Evolutionary conservation across 1,140 invertebrate genomes (phyloP).

Genomic region (Laodelphax striatellus): DNA sequence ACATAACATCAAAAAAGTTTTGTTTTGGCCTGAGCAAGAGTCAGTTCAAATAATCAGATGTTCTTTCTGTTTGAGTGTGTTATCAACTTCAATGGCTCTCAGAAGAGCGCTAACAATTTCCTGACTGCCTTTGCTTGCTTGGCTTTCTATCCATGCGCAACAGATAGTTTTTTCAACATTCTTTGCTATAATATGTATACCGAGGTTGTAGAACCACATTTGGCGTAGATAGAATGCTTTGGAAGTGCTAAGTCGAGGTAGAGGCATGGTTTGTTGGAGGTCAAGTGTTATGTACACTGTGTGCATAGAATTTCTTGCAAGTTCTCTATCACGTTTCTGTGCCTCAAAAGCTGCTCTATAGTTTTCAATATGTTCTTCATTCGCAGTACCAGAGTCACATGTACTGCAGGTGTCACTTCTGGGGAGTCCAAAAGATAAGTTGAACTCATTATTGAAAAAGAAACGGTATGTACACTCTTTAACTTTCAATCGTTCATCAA

Average conservation of each 20-base stretch:
- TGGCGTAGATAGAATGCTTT: constrained; percentile 2
- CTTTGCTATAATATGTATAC: constrained; percentile 1
- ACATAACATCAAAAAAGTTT: constrained; percentile 6
- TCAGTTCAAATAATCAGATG: background rate
- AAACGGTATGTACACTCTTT: background rate
- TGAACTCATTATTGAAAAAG: background rate
- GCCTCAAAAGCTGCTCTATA: constrained; percentile 1
- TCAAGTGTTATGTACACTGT: background rate
- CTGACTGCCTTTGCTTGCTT: background rate
- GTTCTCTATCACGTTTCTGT: background rate
- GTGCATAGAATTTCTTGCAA: background rate
- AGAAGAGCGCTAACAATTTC: background rate
- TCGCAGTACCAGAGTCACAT: background rate
- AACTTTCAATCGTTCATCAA: background rate
- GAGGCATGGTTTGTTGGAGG: constrained; percentile 7
- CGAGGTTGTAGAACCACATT: constrained; percentile 3
- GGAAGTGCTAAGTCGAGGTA: background rate
- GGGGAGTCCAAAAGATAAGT: background rate
- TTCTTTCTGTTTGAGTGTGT: background rate
- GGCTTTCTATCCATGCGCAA: background rate
- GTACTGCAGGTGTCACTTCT: constrained; percentile 2
- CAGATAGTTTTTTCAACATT: background rate
- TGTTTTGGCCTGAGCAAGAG: constrained; percentile 2
- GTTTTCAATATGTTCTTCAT: constrained; percentile 8
- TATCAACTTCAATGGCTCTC: background rate